These are phyloP conservation scores for Sebastes diploproa DNA, from an alignment of 2,797 vertebrate species.

Conservation along the genomic window DNA sequence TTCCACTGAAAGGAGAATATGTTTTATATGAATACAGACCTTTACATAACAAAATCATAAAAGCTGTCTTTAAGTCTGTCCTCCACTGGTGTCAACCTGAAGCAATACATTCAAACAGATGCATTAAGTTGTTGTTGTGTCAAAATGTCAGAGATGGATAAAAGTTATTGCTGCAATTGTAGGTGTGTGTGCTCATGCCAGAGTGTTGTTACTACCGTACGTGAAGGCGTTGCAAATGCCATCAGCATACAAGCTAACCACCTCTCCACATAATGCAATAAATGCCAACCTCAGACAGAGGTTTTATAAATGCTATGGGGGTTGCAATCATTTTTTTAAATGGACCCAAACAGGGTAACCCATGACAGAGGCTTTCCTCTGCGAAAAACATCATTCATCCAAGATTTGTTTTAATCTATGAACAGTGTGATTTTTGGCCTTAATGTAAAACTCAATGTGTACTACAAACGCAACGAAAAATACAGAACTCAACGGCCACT, in stretches of 20 bases:
- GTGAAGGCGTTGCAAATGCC: neutral
- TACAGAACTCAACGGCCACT: neutral
- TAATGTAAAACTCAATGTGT: neutral
- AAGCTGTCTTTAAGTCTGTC: neutral
- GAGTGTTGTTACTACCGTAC: neutral
- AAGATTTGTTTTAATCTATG: neutral
- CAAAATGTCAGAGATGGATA: neutral
- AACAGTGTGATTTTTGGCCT: neutral
- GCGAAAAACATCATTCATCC: neutral
- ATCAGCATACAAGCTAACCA: neutral
- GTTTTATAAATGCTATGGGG: neutral
- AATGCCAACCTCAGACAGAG: neutral
- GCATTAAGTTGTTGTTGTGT: neutral
- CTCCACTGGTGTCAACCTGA: neutral
- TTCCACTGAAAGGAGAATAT: neutral
- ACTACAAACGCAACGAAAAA: neutral
- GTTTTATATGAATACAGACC: neutral
- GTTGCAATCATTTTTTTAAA: constrained; percentile 4
- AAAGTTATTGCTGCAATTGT: neutral
- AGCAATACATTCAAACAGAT: neutral
- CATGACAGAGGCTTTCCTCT: neutral
- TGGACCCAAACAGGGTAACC: neutral
- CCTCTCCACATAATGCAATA: neutral
- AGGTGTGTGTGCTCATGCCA: neutral
- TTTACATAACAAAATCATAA: neutral